Evolutionary conservation across 2,888 invertebrate genomes (phyloP).

Genomic region (Dascillus cervinus): DNA sequence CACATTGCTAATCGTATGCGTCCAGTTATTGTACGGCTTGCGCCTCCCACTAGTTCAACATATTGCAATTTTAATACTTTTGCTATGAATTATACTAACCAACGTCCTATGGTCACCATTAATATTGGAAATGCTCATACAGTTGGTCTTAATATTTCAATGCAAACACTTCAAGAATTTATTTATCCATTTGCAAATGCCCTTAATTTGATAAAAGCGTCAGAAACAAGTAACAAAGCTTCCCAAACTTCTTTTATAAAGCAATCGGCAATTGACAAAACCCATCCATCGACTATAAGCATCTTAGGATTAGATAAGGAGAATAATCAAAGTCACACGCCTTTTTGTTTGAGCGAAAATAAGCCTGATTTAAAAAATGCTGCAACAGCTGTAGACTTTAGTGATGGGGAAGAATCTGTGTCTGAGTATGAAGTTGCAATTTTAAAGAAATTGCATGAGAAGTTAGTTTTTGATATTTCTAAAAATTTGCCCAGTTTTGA

Average conservation of each 20-base stretch:
- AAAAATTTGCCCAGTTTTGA: background rate
- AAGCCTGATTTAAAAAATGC: too few species aligned
- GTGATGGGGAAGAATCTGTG: background rate
- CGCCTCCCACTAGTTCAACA: conserved; percentile 11
- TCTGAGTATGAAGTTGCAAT: conserved; percentile 20
- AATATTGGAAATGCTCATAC: conserved; percentile 28
- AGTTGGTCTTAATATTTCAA: conserved; percentile 31
- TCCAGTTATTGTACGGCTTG: conserved; percentile 27
- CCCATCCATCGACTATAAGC: background rate
- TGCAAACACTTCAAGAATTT: conserved; percentile 32
- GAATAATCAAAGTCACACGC: background rate
- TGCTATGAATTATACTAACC: conserved; percentile 8
- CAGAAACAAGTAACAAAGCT: conserved; percentile 20
- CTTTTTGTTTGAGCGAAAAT: too few species aligned
- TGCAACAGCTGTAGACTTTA: background rate
- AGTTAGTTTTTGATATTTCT: conserved; percentile 14
- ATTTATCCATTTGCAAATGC: conserved; percentile 35
- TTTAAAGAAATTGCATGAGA: conserved; percentile 18
- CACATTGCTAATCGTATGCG: conserved; percentile 26
- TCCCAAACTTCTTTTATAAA: conserved; percentile 31
- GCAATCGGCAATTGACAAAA: conserved; percentile 8
- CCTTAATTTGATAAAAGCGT: conserved; percentile 24
- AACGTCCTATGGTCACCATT: conserved; percentile 26
- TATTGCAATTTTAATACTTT: conserved; percentile 10
- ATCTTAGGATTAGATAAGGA: background rate